phyloP scores from a whole-genome alignment of 2,888 invertebrate species.

The Dryocosmus kuriphilus region DNA sequence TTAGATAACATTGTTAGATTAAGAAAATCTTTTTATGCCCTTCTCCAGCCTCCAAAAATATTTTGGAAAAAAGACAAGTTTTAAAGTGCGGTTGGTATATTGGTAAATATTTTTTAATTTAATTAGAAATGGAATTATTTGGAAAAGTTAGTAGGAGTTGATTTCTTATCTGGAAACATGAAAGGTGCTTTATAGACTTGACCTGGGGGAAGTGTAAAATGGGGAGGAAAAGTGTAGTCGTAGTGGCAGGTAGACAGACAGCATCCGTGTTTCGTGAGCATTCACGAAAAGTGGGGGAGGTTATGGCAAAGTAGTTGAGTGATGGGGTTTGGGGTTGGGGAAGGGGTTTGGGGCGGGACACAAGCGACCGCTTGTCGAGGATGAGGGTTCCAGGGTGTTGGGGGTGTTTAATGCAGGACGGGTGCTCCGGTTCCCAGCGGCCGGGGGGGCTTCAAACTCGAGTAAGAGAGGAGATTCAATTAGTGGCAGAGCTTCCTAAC shows the following conservation, averaged over 20 bases:
- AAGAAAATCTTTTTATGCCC: no score
- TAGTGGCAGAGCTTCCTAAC: constrained; percentile 77
- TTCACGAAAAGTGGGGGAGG: constrained; percentile 33
- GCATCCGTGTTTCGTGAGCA: constrained; percentile 36
- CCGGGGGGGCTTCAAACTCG: constrained; percentile 75
- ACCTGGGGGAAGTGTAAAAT: constrained; percentile 1
- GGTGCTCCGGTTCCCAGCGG: constrained; percentile 76
- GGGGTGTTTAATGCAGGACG: constrained; percentile 77
- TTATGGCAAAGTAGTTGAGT: constrained; percentile 44
- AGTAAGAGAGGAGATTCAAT: constrained; percentile 77
- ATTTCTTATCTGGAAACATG: neutral
- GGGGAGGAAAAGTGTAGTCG: constrained; percentile 20
- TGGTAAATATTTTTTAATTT: no score
- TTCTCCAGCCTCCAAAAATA: no score
- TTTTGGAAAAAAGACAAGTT: no score
- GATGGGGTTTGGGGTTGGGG: constrained; percentile 45
- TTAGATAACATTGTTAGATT: no score
- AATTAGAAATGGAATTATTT: no score
- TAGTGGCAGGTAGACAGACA: constrained; percentile 38
- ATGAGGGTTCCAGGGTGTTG: constrained; percentile 74
- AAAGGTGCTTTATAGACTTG: constrained; percentile 17
- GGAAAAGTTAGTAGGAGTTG: neutral
- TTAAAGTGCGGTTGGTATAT: no score
- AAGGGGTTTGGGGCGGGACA: constrained; percentile 58
- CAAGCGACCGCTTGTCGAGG: constrained; percentile 66